Percentiles rank a stretch among this genome's conserved stretches.
Conservation (phyloP, 2,888 invertebrate genomes). For the Oligia latruncula region DNA sequence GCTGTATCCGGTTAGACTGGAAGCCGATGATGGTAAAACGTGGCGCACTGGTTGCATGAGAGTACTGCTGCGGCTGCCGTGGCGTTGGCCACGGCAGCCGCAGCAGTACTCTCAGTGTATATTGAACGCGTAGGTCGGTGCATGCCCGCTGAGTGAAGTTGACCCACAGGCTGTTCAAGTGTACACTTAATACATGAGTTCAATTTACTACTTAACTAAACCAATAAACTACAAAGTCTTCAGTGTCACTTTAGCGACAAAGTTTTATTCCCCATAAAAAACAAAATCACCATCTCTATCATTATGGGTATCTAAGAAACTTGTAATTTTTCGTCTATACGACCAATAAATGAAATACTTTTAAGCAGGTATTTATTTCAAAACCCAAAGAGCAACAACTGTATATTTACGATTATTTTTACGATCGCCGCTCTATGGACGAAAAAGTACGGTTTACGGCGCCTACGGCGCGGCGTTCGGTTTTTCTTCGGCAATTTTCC, state of each 20-base stretch:
- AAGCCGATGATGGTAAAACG: too few species aligned
- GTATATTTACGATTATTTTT: conserved; percentile 72
- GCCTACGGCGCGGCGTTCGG: neutral
- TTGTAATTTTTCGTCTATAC: conserved; percentile 38
- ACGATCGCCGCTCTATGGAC: conserved; percentile 59
- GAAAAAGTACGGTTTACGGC: conserved; percentile 52
- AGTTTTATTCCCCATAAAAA: conserved; percentile 51
- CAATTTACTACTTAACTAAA: conserved; percentile 13
- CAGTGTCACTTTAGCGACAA: conserved; percentile 17
- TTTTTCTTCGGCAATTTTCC: conserved; percentile 24
- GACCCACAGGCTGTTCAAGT: neutral
- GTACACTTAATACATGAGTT: neutral
- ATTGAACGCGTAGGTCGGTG: neutral
- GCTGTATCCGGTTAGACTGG: too few species aligned
- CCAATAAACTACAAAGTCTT: conserved; percentile 25
- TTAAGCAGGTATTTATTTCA: conserved; percentile 63
- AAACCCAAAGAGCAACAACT: conserved; percentile 63
- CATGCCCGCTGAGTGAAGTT: neutral
- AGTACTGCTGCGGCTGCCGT: too few species aligned
- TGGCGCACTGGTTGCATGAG: too few species aligned
- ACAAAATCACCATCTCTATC: conserved; percentile 44
- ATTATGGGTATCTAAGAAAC: conserved; percentile 46
- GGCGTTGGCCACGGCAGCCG: too few species aligned
- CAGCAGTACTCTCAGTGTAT: too few species aligned
- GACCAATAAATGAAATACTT: conserved; percentile 54